Percentiles rank a stretch among this genome's conserved stretches.
Evolutionary conservation across 1,140 invertebrate species (phyloP).

Genomic region (Papilio xuthus): DNA sequence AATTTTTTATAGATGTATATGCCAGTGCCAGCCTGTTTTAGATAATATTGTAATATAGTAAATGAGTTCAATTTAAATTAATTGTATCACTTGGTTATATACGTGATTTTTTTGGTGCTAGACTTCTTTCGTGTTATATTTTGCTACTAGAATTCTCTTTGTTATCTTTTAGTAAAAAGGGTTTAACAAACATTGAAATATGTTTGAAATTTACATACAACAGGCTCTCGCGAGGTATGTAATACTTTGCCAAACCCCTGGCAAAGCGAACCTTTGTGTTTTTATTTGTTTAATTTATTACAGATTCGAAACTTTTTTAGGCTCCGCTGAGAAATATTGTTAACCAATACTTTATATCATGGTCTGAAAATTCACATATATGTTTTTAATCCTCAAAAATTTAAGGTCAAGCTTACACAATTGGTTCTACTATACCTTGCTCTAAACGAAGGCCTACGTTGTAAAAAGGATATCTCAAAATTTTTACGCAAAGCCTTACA

Average conservation of each 20-base stretch:
- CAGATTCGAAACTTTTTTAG: conserved; percentile 36
- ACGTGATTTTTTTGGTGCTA: neutral
- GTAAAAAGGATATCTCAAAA: too few relatives aligned
- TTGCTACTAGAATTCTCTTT: neutral
- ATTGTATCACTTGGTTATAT: neutral
- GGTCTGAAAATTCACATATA: neutral
- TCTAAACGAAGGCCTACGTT: too few relatives aligned
- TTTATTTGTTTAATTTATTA: conserved; percentile 37
- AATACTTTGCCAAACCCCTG: conserved; percentile 29
- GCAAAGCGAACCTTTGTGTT: conserved; percentile 27
- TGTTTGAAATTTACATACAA: conserved; percentile 20
- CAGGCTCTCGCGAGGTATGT: conserved; percentile 22
- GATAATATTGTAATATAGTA: too few relatives aligned
- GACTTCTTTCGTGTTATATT: neutral
- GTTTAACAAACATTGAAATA: conserved; percentile 32
- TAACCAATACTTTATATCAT: conserved; percentile 35
- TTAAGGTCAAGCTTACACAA: neutral
- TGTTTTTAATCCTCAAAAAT: conserved; percentile 7
- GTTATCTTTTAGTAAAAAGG: conserved; percentile 24
- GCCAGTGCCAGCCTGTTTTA: too few relatives aligned
- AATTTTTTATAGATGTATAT: too few relatives aligned
- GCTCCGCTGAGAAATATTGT: conserved; percentile 31
- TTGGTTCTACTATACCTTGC: neutral
- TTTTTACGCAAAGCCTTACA: too few relatives aligned
- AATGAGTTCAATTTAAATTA: too few relatives aligned